Base-by-base conservation (phyloP, 1,140 invertebrate genomes). In the Drosophila ambigua region DNA sequence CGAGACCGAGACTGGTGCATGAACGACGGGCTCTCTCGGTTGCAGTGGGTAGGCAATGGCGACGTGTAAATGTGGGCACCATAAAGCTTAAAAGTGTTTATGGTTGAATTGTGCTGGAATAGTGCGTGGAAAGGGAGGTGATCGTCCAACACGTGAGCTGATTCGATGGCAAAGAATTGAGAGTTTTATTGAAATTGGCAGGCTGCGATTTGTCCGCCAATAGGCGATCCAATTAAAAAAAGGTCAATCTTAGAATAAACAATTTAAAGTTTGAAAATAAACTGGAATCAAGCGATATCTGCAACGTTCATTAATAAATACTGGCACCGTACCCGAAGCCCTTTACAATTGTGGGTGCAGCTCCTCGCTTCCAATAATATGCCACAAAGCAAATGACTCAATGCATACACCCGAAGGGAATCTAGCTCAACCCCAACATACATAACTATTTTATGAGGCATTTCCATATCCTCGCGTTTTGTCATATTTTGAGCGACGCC, bases 11-110 rank as follows among this genome's bases (percentile, higher is more conserved):
- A 39, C 9, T 39, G 35, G 35, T 3, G 3, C 31, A 35, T 35
- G 31, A 35, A 35, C 9, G 11, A 39, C 35, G 35, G 44, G 55
- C 31, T 69, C 51, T 49, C 26, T 16, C 51, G 44, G 44, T 55
- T 55, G 24, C 52, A 35, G 46, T 60, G 58, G 54, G 59, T 74
- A 79, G 65, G 71, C 53, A 69, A 78, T 68, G 73, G 71, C 78
- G 63, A 87, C 79, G 82, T 87, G 82, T 82, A 87, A 87, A 87
- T 82, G 82, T 87, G 78, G 65, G 46, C 52, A 73, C 83, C 63
- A 87, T 87, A 88, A 87, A 87, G 82, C 83, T 87, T 88, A 82
- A 87, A 82, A 82, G 83, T 87, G 82, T 88, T 87, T 88, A 87
- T 87, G 74, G 74, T 66, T 67, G 62, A 76, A 76, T 78, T 72